Evolutionary conservation across 2,888 invertebrate species (phyloP), one percentile per base, ranked within the genome.

Genomic region (Linnaemya vulpina): DNA sequence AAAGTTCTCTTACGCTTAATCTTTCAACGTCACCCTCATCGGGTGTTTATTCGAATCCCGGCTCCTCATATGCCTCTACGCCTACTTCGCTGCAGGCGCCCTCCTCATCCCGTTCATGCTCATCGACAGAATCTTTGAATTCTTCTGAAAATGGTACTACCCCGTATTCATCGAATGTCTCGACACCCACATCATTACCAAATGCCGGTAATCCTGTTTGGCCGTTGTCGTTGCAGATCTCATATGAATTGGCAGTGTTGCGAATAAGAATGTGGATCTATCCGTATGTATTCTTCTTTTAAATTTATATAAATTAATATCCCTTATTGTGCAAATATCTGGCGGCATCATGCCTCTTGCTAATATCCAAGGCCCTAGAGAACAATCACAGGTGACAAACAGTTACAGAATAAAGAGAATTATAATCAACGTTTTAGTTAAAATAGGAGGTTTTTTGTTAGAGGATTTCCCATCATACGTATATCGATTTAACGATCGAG

Each of bases 191-290:
- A 30, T 89, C 89, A 30, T 89, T 88, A 87, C 88, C 90, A 4
- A 83, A 87, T 13, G 86, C 88, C 3, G 70, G 79, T 73, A 85
- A 82, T 82, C 70, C 58, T 22, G 78, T 20, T 55, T 85, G 85
- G 85, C 85, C 85, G 62, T 88, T 90, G 76, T 88, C 90, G 17
- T 74, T 85, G 43, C 67, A 84, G 86, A 92, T 94, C 75, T 93
- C 93, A 20, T 93, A 93, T 30, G 93, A 94, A 46, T 89, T 94
- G 86, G 92, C 92, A 70, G 93, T 93, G 88, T 89, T 94, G 71
- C 91, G 93, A 86, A 92, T 92, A 86, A 93, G 93, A 20, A 90
- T 94, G 83, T 90, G 93, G 84, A 92, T 93, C 87, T 94, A 93
- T 91, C 93, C 93, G 94, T 94, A 92, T 92, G 93, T 90, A 92